Evolutionary conservation across 2,888 invertebrate genomes (phyloP).

Genomic region (Megalurothrips usitatus): DNA sequence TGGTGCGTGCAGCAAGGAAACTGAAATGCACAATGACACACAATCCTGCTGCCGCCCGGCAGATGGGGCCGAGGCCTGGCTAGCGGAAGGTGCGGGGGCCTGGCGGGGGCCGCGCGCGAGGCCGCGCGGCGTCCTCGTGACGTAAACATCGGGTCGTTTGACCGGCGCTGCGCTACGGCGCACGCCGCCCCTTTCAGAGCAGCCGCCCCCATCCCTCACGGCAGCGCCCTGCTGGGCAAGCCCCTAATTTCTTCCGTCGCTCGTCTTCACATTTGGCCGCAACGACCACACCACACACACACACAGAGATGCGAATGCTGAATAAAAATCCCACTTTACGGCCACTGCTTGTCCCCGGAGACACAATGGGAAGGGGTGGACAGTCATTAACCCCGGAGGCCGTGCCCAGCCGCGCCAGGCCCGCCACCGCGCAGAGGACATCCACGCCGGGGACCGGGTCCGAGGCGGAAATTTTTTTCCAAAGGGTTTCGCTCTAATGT

Average conservation of each 20-base stretch:
- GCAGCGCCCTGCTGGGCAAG: too few species aligned
- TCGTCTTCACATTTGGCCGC: background rate
- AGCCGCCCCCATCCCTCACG: too few species aligned
- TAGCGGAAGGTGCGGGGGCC: too few species aligned
- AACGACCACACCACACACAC: background rate
- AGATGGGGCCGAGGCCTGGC: too few species aligned
- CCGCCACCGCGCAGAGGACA: background rate
- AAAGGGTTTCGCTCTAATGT: slow-evolving; percentile 10
- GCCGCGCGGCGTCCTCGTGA: too few species aligned
- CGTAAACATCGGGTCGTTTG: too few species aligned
- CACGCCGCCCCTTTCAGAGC: too few species aligned
- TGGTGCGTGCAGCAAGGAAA: too few species aligned
- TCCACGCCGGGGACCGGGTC: background rate
- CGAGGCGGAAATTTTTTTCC: slow-evolving; percentile 5
- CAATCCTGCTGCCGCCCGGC: too few species aligned
- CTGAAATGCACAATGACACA: too few species aligned
- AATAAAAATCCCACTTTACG: slow-evolving; percentile 26
- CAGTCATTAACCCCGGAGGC: slow-evolving; percentile 16
- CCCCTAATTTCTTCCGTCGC: background rate
- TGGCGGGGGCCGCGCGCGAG: too few species aligned
- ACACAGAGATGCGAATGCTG: background rate
- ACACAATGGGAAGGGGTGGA: slow-evolving; percentile 22
- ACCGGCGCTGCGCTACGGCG: too few species aligned
- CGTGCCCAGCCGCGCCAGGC: background rate
- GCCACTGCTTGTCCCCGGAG: background rate